Base-by-base conservation (phyloP, 2,888 invertebrate species). In the Sicus ferrugineus region DNA sequence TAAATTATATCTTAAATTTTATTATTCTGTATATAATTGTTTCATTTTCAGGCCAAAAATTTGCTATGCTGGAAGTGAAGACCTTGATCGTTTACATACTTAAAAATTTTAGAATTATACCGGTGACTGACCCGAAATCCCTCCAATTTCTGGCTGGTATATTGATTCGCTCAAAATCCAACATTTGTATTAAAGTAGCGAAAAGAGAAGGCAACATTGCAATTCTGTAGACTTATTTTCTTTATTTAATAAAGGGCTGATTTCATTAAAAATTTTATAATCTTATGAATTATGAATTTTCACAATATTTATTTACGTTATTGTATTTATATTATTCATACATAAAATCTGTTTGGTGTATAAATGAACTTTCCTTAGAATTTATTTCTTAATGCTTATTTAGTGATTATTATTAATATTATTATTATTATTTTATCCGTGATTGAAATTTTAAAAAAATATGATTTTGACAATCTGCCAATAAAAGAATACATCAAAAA, bases 61-160 rank as follows among this genome's bases (percentile, higher is more conserved):
- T 76, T 66, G 82, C 81, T 3, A 66, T 79, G 74, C 31, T 80
- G 34, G 80, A 82, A 70, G 78, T 81, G 73, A 81, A 81, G 68
- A 80, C 80, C 0, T 67, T 82, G 3, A 54, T 81, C 4, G 70
- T 78, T 0, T 73, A 76, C 1, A 42, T 81, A 0, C 68, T 81
- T 0, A 81, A 79, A 28, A 56, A 75, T 23, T 81, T 76, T n/a
- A 70, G 76, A 67, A 30, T 80, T 7, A 52, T 78, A 0, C 75
- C 79, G 0, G 34, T 75, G 62, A 69, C 58, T 42, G 71, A 73
- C 66, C 75, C 73, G 0, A 68, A 73, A 21, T 63, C 72, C 0
- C 72, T 76, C 26, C 46, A 48, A 28, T 77, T 75, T 50, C 70
- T 71, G 42, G 26, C 63, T 16, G 77, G 77, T 7, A 72, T 77